Evolutionary conservation across 2,888 invertebrate genomes (phyloP), one percentile per base, ranked within the genome.

Genomic region (Hypomecis punctinalis): DNA sequence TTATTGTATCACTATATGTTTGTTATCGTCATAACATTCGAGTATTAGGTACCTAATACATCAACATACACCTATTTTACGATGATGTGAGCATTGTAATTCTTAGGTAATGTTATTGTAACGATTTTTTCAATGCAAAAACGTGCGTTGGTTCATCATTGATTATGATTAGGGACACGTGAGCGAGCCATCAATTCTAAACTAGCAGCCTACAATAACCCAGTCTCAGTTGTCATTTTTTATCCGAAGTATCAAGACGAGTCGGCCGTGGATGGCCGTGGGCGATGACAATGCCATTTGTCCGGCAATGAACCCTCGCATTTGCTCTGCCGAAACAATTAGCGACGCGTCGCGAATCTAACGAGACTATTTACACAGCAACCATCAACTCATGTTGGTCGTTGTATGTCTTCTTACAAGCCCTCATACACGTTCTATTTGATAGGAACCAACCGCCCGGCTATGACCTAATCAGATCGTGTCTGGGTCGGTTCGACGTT

Each of bases 221-320:
- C 42, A 49, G 61, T 52, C 42, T 52, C 10, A 35, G 40, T 46
- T 48, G 13, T 57, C n/a, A 47, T 47, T 54, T 58, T 49, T 40
- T 13, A 58, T 43, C 39, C 23, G 42, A 48, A 58, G 56, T 61
- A 60, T 46, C 61, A 51, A 47, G 43, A 64, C 48, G 37, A 11
- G 4, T 45, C 11, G 73, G 60, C 72, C 62, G 70, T 67, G 67
- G 74, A 71, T 74, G 81, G 70, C 81, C 80, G 83, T 83, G 81
- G 83, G 81, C 77, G 76, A 80, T 78, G 79, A 85, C 86, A 83
- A 84, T 82, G 84, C 77, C 83, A 80, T 76, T 81, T 85, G 88
- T 68, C 89, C 89, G 91, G 82, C 91, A 91, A 86, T 91, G 91
- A 91, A 91, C 91, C 85, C 87, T 88, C 83, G 83, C 89, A 89